Base-by-base conservation (phyloP, 1,140 invertebrate species). In the Anastrepha ludens region DNA sequence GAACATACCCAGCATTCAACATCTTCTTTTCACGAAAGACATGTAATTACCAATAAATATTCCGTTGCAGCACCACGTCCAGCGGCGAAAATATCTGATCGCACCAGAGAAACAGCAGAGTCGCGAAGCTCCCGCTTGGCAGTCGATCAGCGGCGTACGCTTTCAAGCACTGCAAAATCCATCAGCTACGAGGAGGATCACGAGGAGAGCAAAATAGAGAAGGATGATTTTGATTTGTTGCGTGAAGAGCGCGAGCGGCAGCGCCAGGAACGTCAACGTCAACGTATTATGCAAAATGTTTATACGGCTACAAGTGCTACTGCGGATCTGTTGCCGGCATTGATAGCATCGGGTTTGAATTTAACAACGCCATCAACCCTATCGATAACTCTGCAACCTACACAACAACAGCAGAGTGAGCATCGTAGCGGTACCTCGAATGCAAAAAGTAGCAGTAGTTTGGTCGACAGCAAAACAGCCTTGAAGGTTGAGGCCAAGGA, bases 171-270 rank as follows among this genome's bases (percentile, higher is more conserved):
- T 11, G 74, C 50, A 17, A 58, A 55, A 15, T 81, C 74, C 2
- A 50, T 55, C 17, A 81, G 15, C 3, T 81, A 50, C 44, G 74
- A 20, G 11, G 17, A 81, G 3, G 74, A 81, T 8, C 20, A 11
- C 4, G 13, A 13, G 15, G 67, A 74, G 50, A 11, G 50, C 44
- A 47, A 58, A 11, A 20, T 17, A 0, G 47, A 89, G 65, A 89
- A 88, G 9, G 91, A 91, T 65, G 91, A 91, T 44, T 91, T 91
- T 5, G 90, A 90, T 39, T 89, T 88, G 0, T 44, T 92, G 29
- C 88, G 65, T 3, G 88, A 87, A 2, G 88, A 90, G 60, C 89
- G 91, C 5, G 88, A 91, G 17, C 87, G 87, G 5, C 88, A 91
- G 86, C 90, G 91, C 0, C 67, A 89, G 4, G 59, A 86, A 7